Base-by-base conservation (phyloP, 37 sponge, comb jelly and placozoan species). In the Diacarnus erythraeanus region DNA sequence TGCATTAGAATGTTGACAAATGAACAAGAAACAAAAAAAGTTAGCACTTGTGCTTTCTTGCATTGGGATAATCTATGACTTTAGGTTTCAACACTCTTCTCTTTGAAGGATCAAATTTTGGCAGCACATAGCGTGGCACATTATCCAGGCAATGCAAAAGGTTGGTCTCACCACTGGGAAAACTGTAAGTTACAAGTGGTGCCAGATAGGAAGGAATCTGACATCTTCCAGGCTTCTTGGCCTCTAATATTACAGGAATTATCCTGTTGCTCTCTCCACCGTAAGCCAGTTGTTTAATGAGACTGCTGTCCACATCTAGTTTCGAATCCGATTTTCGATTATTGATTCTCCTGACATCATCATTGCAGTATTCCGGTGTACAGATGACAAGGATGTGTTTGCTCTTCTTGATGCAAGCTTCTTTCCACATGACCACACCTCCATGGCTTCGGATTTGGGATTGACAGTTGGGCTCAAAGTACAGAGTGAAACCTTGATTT, bases 361-460 rank as follows among this genome's bases (percentile, higher is more conserved):
- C 82, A 5, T 73, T 31, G 47, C 4, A 42, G 51, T 82, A 82
- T 65, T 72, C 41, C 0, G 73, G 73, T 6, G 74, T 82, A 22
- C 74, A 82, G 2, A 82, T 26, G 41, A 82, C 74, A 6, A 82
- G 2, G n/a, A 82, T 82, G 64, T 60, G 61, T 44, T 82, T 73
- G 9, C 54, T 51, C 35, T 26, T 29, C 41, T 18, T 26, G 6
- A 82, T 82, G 74, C 65, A 63, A 6, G 18, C 8, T 33, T 82
- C 82, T 21, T 60, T 72, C 82, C 82, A 82, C 10, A 8, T 10
- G 26, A 58, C 34, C 36, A 73, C 26, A 12, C 82, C 82, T 40
- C 74, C 74, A 60, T 29, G 31, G 22, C 27, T 10, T 40, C 33
- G 35, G 21, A 72, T 82, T 35, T 73, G 42, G 15, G 0, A n/a